A percentile compares a stretch with the other conserved stretches of the same genome.
These are phyloP conservation scores for Chiroxiphia lanceolata DNA, from an alignment of 2,797 vertebrate genomes.

Conservation along the genomic window DNA sequence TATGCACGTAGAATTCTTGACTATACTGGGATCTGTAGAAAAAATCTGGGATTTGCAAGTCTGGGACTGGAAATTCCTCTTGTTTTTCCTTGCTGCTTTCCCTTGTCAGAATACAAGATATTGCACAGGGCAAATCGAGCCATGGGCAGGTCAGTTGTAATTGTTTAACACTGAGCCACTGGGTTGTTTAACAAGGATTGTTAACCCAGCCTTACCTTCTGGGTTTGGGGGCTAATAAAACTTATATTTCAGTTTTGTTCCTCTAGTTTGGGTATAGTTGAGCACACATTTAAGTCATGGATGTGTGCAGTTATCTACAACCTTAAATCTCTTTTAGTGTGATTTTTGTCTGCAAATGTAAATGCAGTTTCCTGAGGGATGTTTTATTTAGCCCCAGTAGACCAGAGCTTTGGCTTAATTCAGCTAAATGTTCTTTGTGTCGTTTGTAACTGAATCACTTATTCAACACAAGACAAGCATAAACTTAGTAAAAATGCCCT, in stretches of 20 bases:
- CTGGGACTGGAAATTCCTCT: neutral
- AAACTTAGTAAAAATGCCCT: slow-evolving; percentile 28
- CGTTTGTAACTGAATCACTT: slow-evolving; percentile 53
- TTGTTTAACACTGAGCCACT: neutral
- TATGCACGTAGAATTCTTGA: neutral
- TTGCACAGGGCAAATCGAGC: neutral
- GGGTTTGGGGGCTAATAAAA: neutral
- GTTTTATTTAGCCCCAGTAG: slow-evolving; percentile 48
- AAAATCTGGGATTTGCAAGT: neutral
- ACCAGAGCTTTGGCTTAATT: slow-evolving; percentile 46
- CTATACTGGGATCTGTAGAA: neutral
- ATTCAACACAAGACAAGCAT: slow-evolving; percentile 41
- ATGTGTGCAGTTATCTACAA: neutral
- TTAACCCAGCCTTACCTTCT: neutral
- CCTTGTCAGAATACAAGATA: neutral
- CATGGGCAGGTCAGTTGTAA: neutral
- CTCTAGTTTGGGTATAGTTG: neutral
- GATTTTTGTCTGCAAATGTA: slow-evolving; percentile 40
- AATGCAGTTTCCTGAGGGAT: slow-evolving; percentile 53
- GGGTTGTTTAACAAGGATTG: neutral
- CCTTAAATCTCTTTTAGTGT: neutral
- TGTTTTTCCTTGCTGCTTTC: neutral
- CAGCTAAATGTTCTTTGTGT: slow-evolving; percentile 51
- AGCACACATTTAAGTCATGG: neutral
- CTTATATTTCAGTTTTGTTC: neutral